phyloP scores from a whole-genome alignment of 2,888 invertebrate species.

The Alviniconcha strummeri region DNA sequence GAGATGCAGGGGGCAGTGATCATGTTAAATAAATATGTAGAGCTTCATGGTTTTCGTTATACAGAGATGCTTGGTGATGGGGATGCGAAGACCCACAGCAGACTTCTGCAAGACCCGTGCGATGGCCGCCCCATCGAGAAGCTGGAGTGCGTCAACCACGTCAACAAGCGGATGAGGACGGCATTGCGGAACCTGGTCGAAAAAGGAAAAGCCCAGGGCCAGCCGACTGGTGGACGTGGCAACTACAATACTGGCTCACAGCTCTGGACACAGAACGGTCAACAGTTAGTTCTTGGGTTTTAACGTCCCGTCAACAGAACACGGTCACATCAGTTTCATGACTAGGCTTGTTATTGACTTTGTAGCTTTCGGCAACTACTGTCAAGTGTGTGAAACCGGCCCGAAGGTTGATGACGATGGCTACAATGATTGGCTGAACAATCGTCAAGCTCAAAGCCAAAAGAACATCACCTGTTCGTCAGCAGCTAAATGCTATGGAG shows the following conservation, averaged over 20 bases:
- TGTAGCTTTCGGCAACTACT: background rate
- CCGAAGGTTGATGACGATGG: background rate
- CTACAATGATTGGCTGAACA: background rate
- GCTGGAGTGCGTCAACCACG: conserved; percentile 14
- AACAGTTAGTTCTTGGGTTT: no score
- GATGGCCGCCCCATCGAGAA: conserved; percentile 12
- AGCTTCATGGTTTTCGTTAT: conserved; percentile 9
- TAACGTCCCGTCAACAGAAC: no score
- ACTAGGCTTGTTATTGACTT: background rate
- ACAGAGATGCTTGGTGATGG: conserved; percentile 20
- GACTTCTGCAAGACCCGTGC: background rate
- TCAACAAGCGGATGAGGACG: conserved; percentile 7
- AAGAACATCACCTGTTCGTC: conserved; percentile 19
- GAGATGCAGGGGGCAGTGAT: conserved; percentile 20
- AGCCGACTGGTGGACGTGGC: conserved; percentile 1
- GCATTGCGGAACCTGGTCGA: conserved; percentile 1
- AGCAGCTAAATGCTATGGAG: conserved; percentile 24
- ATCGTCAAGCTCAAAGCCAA: background rate
- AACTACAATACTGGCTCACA: background rate
- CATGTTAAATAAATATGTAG: background rate
- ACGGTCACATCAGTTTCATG: no score
- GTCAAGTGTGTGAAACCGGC: background rate
- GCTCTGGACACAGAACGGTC: no score
- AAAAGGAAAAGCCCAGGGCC: background rate
- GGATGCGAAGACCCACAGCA: background rate